Conservation (phyloP, 2,797 vertebrate genomes). For the Danionella dracula region DNA sequence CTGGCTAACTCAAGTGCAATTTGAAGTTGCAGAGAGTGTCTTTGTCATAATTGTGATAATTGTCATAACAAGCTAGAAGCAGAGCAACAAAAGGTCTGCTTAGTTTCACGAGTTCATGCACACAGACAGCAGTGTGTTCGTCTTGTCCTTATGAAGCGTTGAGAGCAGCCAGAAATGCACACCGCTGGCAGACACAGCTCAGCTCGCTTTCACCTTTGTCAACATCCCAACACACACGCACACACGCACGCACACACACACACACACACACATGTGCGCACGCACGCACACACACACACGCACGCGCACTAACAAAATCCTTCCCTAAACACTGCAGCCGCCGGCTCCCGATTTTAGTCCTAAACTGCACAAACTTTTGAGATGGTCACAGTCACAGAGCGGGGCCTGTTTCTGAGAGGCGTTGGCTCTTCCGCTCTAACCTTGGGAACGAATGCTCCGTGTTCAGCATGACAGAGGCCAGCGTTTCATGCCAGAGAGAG, state of each 20-base stretch:
- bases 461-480: neutral
- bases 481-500: neutral
- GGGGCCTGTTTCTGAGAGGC: slow-evolving; percentile 20
- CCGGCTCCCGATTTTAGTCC: slow-evolving; percentile 1
- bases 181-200: slow-evolving; percentile 44
- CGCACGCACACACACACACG: slow-evolving; percentile 23
- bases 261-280: no score
- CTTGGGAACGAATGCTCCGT: neutral
- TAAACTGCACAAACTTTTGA: neutral
- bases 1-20: no score
- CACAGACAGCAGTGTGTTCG: slow-evolving; percentile 23
- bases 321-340: neutral
- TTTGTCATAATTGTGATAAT: neutral
- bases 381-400: neutral
- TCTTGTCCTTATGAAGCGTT: slow-evolving; percentile 51
- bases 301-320: neutral
- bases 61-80: neutral
- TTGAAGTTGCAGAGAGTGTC: neutral
- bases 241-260: no score
- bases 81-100: neutral
- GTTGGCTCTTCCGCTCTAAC: slow-evolving; percentile 31
- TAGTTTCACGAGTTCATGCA: slow-evolving; percentile 5
- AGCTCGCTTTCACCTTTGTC: slow-evolving; percentile 41
- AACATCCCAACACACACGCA: slow-evolving; percentile 28
- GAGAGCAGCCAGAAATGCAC: slow-evolving; percentile 66